Evolutionary conservation across 2,888 invertebrate species (phyloP).

Genomic region (Leistus spinibarbis): DNA sequence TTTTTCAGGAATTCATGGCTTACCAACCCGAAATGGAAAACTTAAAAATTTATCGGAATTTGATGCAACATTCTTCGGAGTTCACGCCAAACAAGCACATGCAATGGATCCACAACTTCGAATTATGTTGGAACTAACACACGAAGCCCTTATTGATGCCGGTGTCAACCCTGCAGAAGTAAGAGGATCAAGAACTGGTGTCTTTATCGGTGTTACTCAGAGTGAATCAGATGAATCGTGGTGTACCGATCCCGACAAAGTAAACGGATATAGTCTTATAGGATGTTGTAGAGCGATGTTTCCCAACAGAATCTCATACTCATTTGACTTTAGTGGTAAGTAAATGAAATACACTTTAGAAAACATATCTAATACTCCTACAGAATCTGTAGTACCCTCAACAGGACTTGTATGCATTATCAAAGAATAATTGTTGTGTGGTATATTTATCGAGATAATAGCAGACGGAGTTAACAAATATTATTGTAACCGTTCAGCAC

Average conservation of each 20-base stretch:
- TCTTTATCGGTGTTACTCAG: slow-evolving; percentile 91
- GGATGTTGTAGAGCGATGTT: slow-evolving; percentile 97
- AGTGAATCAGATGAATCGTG: slow-evolving; percentile 90
- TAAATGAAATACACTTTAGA: background rate
- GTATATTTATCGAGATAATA: too few relatives aligned
- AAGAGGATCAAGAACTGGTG: slow-evolving; percentile 89
- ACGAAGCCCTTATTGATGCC: slow-evolving; percentile 91
- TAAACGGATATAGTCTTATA: slow-evolving; percentile 89
- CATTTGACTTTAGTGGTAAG: slow-evolving; percentile 86
- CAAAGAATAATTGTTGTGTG: too few relatives aligned
- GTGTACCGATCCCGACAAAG: slow-evolving; percentile 83
- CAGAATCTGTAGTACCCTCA: too few relatives aligned
- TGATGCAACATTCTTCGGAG: slow-evolving; percentile 89
- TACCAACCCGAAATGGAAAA: slow-evolving; percentile 82
- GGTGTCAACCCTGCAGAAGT: slow-evolving; percentile 81
- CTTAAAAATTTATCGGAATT: slow-evolving; percentile 80
- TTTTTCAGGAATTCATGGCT: slow-evolving; percentile 73
- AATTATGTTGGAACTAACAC: slow-evolving; percentile 87
- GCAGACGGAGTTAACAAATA: too few relatives aligned
- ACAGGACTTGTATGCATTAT: too few relatives aligned
- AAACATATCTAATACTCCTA: background rate
- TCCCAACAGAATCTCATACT: slow-evolving; percentile 93
- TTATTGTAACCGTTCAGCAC: too few relatives aligned
- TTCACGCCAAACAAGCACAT: slow-evolving; percentile 89
- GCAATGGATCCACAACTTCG: slow-evolving; percentile 93